Conservation (phyloP, 2,113 vertebrate species). For the Tricholaema leucomelas region DNA sequence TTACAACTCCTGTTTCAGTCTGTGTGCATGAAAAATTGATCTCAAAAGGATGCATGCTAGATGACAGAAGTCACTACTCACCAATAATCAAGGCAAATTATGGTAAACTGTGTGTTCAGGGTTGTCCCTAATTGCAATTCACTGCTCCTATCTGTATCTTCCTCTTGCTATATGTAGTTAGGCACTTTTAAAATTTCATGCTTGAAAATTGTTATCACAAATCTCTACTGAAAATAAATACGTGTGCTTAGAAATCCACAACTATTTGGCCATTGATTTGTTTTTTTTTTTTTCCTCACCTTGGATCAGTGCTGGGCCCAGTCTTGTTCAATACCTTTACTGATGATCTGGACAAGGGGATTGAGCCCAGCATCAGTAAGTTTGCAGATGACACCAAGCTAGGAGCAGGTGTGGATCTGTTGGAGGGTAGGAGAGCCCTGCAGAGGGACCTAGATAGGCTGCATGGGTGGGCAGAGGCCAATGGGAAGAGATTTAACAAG, state of each 20-base stretch:
- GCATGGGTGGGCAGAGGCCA: too few species aligned
- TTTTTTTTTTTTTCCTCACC: too few species aligned
- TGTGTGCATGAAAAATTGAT: not conserved
- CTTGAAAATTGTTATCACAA: not conserved
- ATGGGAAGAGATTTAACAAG: too few species aligned
- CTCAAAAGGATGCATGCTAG: not conserved
- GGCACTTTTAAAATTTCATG: not conserved
- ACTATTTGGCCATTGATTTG: too few species aligned
- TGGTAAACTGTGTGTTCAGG: not conserved
- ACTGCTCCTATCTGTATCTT: not conserved
- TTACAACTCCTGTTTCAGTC: not conserved
- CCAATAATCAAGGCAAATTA: not conserved
- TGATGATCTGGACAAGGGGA: too few species aligned
- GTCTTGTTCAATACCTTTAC: too few species aligned
- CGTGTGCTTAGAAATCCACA: accelerated
- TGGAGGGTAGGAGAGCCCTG: too few species aligned
- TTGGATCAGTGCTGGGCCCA: too few species aligned
- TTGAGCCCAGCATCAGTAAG: too few species aligned
- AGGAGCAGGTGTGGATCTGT: too few species aligned
- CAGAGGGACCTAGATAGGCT: too few species aligned
- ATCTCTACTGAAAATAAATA: not conserved
- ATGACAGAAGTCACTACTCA: not conserved
- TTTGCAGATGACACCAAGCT: too few species aligned
- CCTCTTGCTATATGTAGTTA: not conserved
- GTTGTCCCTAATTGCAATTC: not conserved